Conservation (phyloP, 1,140 invertebrate species). For the Dolichoris vasculosae region DNA sequence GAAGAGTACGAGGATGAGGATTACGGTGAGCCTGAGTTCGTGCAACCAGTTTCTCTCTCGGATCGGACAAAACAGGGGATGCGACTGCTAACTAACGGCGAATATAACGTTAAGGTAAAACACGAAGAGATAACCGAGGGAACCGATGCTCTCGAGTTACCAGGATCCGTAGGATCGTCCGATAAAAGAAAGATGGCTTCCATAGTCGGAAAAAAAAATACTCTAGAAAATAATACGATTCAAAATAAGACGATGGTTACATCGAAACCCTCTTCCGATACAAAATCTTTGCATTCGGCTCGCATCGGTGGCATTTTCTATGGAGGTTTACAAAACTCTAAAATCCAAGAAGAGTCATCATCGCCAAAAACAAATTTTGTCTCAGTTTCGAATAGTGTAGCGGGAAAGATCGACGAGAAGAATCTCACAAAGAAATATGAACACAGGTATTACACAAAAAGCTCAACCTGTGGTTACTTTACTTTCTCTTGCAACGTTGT, state of each 20-base stretch:
- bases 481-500: constrained; percentile 88
- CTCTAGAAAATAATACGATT: constrained; percentile 76
- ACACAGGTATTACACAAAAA: constrained; percentile 86
- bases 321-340: constrained; percentile 30
- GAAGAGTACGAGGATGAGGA: constrained; percentile 69
- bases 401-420: constrained; percentile 79
- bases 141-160: constrained; percentile 76
- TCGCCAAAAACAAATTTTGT: constrained; percentile 65
- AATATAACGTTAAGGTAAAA: constrained; percentile 65
- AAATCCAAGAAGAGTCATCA: neutral
- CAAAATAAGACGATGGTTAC: constrained; percentile 80
- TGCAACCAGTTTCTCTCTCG: neutral
- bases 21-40: neutral
- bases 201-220: constrained; percentile 77
- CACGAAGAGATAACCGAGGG: constrained; percentile 64
- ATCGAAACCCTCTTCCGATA: constrained; percentile 62
- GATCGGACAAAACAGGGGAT: constrained; percentile 13
- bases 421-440: constrained; percentile 75
- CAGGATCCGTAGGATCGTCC: constrained; percentile 80
- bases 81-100: constrained; percentile 44
- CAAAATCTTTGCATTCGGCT: constrained; percentile 62
- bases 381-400: constrained; percentile 85
- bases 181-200: constrained; percentile 80
- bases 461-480: constrained; percentile 88
- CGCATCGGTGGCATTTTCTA: constrained; percentile 41